Conservation (phyloP, 1,140 invertebrate genomes). For the Pantala flavescens region DNA sequence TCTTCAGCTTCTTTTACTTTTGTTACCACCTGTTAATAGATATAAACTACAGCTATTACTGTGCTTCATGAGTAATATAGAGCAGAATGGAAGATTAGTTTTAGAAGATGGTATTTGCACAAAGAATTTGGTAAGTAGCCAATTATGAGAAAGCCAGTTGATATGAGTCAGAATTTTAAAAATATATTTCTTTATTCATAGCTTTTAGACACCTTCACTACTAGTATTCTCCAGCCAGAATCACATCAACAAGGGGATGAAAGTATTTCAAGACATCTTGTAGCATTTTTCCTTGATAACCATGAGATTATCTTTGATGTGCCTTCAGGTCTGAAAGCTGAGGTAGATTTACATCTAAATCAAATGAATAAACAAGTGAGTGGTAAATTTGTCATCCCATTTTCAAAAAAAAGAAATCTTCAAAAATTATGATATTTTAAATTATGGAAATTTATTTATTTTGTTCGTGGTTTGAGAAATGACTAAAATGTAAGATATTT, state of each 20-base stretch:
- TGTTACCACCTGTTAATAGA: not conserved
- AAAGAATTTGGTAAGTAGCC: not conserved
- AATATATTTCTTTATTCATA: not conserved
- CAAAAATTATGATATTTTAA: not conserved
- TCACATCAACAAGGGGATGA: not conserved
- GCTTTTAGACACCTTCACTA: conserved; percentile 14
- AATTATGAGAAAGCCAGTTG: not conserved
- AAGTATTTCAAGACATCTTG: conserved; percentile 1
- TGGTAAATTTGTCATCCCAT: not conserved
- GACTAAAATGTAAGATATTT: too few relatives aligned
- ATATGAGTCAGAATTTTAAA: not conserved
- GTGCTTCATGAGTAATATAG: not conserved
- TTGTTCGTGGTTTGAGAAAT: too few relatives aligned
- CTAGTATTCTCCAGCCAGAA: conserved; percentile 9
- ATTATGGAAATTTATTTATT: too few relatives aligned
- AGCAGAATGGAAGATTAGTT: not conserved
- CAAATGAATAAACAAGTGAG: not conserved
- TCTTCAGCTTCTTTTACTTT: not conserved
- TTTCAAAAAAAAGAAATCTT: not conserved
- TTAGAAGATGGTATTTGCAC: not conserved
- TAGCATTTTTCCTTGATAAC: conserved; percentile 14
- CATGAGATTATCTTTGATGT: conserved; percentile 7
- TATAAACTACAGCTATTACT: not conserved
- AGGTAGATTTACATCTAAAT: not conserved
- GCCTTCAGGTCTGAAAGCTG: conserved; percentile 11